Evolutionary conservation across 2,797 vertebrate genomes (phyloP), one percentile per base, ranked within the genome.

Genomic region (Garrulus glandarius): DNA sequence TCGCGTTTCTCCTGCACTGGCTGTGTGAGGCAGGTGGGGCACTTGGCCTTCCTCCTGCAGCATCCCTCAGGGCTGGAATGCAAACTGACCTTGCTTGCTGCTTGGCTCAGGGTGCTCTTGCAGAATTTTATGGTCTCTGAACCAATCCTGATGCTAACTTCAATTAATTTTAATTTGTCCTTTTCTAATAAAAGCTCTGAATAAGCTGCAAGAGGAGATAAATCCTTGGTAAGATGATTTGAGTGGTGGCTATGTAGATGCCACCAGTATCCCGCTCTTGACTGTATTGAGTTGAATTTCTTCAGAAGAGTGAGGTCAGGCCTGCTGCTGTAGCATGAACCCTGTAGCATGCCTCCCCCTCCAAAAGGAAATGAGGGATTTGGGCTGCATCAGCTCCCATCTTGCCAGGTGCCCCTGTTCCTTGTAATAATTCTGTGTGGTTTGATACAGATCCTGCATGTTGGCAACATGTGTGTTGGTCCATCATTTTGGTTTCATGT

Each of bases 1-100:
- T 56, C 0, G 0, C 0, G 0, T 39, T 80, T 55, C 37, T 67
- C 23, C 61, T 5, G 34, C 26, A 0, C 43, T 83, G 75, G 29
- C 91, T 70, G 36, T 3, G 3, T 26, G 21, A n/a, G 6, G 36
- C 5, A 68, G 63, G 59, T 5, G 13, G 63, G 63, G 70, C 57
- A 4, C 60, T 59, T 1, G 0, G 23, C 59, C 70, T 13, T 55
- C 50, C 32, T 71, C 20, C 61, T 81, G 16, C 17, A 20, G 59
- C 44, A 7, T 16, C 55, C 67, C 61, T 49, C 2, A 0, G 24
- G 43, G 56, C 13, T n/a, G 78, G 23, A 43, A 6, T 10, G 12
- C 19, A 37, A 14, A 37, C 15, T n/a, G 16, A 9, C 64, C 37
- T 63, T 32, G 11, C 30, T 1, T 18, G 19, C 29, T n/a, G 56